These are phyloP conservation scores for Rachycentron canadum DNA, from an alignment of 2,797 vertebrate genomes.

Conservation along the genomic window DNA sequence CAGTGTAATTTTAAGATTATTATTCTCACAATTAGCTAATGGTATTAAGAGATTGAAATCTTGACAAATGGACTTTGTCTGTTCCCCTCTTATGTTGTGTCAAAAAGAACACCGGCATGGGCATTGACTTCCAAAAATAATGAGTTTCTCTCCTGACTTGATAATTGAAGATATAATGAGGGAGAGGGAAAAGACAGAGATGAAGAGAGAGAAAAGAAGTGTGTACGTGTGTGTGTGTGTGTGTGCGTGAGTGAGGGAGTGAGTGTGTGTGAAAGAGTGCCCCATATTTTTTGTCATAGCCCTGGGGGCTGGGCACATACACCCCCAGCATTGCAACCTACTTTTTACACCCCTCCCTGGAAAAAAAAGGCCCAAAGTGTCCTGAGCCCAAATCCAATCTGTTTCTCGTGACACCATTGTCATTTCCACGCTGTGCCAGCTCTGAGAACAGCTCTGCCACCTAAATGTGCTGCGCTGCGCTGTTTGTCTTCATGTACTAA, in stretches of 20 bases:
- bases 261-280: conserved; percentile 55
- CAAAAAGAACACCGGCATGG: conserved; percentile 59
- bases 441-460: conserved; percentile 48
- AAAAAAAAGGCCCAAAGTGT: conserved; percentile 63
- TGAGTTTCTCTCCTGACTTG: conserved; percentile 74
- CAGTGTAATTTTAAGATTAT: conserved; percentile 54
- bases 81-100: conserved; percentile 77
- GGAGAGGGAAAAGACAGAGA: conserved; percentile 54
- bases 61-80: conserved; percentile 69
- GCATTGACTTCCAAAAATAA: conserved; percentile 74
- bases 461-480: conserved; percentile 53
- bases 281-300: conserved; percentile 82
- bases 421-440: conserved; percentile 47
- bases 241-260: conserved; percentile 23
- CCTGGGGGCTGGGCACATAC: conserved; percentile 73
- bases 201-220: conserved; percentile 43
- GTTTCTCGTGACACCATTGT: conserved; percentile 76
- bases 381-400: conserved; percentile 78
- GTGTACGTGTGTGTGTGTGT: conserved; percentile 22
- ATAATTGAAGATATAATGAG: conserved; percentile 78
- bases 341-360: conserved; percentile 72
- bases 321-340: conserved; percentile 84
- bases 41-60: conserved; percentile 67
- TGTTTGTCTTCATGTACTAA: conserved; percentile 70
- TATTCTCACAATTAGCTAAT: conserved; percentile 62